These are phyloP conservation scores for Dinomys branickii DNA, from an alignment of 2,113 vertebrate genomes.

Conservation along the genomic window DNA sequence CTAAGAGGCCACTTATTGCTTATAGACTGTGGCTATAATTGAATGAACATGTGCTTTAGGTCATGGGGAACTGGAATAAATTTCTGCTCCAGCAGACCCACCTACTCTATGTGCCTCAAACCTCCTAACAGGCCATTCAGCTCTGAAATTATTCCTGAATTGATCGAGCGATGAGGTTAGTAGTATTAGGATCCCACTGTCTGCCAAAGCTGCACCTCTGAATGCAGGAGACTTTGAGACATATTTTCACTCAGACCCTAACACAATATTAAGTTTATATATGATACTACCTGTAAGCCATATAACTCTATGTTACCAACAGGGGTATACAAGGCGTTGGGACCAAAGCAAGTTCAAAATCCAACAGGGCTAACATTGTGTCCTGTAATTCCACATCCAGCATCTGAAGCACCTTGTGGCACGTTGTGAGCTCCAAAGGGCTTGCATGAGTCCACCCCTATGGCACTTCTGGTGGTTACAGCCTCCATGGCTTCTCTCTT, in stretches of 20 bases:
- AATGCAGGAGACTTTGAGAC: neutral
- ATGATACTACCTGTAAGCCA: neutral
- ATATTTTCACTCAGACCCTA: neutral
- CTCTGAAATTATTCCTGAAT: neutral
- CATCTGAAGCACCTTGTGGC: too few species aligned
- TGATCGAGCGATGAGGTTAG: neutral
- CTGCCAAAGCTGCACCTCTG: neutral
- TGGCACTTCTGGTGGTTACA: too few species aligned
- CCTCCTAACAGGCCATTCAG: neutral
- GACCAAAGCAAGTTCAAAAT: too few species aligned
- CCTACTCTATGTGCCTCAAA: neutral
- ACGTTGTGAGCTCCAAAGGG: too few species aligned
- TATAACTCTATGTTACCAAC: neutral
- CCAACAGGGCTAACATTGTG: too few species aligned
- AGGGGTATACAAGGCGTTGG: too few species aligned
- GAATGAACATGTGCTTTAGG: neutral
- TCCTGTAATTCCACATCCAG: too few species aligned
- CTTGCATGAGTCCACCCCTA: too few species aligned
- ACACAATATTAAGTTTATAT: neutral
- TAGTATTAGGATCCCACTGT: neutral
- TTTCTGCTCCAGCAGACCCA: neutral
- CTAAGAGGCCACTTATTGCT: neutral
- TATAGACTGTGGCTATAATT: neutral
- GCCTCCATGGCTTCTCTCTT: too few species aligned
- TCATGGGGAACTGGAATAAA: neutral